phyloP scores from a whole-genome alignment of 2,113 vertebrate genomes.

The Parus major region DNA sequence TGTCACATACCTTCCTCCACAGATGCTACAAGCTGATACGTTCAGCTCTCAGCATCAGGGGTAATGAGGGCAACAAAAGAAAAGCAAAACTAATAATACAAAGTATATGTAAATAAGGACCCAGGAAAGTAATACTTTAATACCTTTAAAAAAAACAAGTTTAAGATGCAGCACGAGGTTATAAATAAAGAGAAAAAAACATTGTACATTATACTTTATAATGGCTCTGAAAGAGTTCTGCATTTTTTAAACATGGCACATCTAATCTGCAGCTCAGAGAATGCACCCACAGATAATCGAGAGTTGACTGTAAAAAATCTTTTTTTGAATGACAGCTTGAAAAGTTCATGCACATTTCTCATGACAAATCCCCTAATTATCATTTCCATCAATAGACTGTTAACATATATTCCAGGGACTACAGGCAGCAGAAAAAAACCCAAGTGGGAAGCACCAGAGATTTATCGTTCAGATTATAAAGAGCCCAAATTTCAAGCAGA shows the following conservation, averaged over 20 bases:
- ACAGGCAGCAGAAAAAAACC: conserved; percentile 8
- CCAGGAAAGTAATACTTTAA: not conserved
- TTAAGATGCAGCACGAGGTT: not conserved
- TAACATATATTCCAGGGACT: not conserved
- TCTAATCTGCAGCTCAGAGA: conserved; percentile 46
- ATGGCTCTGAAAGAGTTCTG: not conserved
- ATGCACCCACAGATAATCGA: conserved; percentile 30
- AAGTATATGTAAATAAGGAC: not conserved
- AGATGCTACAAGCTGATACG: not conserved
- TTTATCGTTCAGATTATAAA: not conserved
- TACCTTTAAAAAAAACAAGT: not conserved
- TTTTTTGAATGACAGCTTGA: conserved; percentile 55
- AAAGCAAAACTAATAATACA: conserved; percentile 19
- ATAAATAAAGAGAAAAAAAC: not conserved
- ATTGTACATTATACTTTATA: not conserved
- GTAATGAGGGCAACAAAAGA: not conserved
- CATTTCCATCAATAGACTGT: conserved; percentile 49
- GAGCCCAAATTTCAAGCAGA: not conserved
- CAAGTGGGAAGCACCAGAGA: not conserved
- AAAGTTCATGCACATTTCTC: conserved; percentile 51
- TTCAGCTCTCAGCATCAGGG: not conserved
- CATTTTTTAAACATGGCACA: not conserved
- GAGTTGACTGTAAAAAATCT: conserved; percentile 46
- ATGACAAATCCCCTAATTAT: conserved; percentile 60
- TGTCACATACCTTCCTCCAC: conserved; percentile 11